phyloP scores from a whole-genome alignment of 2,113 vertebrate genomes.

The Myiozetetes cayanensis region DNA sequence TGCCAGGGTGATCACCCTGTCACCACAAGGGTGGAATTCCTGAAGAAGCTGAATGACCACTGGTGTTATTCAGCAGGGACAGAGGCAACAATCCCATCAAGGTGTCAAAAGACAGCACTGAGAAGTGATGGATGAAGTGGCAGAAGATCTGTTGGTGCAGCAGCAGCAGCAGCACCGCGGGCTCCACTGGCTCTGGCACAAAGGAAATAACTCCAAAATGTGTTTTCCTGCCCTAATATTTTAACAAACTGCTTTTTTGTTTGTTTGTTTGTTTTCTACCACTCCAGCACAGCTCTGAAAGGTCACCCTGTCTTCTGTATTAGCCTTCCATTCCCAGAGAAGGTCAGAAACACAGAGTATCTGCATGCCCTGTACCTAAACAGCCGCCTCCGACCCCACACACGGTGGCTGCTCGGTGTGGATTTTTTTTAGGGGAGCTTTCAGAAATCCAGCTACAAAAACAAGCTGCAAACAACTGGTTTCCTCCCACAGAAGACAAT shows the following conservation, averaged over 20 bases:
- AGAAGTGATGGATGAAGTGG: background rate
- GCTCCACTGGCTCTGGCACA: background rate
- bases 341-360: background rate
- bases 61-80: background rate
- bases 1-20: background rate
- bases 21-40: constrained; percentile 1
- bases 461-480: background rate
- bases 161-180: background rate
- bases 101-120: background rate
- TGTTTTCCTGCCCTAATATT: background rate
- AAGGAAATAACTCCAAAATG: background rate
- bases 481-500: background rate
- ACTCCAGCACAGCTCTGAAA: background rate
- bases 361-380: background rate
- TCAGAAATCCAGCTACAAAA: background rate
- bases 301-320: background rate
- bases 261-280: background rate
- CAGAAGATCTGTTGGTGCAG: background rate
- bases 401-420: too few species aligned
- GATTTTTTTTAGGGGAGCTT: background rate
- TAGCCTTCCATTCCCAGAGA: background rate
- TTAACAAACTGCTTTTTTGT: background rate
- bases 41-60: background rate
- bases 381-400: background rate
- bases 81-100: background rate